Evolutionary conservation across 2,797 vertebrate species (phyloP), one percentile per base, ranked within the genome.

Genomic region (Anniella stebbinsi): DNA sequence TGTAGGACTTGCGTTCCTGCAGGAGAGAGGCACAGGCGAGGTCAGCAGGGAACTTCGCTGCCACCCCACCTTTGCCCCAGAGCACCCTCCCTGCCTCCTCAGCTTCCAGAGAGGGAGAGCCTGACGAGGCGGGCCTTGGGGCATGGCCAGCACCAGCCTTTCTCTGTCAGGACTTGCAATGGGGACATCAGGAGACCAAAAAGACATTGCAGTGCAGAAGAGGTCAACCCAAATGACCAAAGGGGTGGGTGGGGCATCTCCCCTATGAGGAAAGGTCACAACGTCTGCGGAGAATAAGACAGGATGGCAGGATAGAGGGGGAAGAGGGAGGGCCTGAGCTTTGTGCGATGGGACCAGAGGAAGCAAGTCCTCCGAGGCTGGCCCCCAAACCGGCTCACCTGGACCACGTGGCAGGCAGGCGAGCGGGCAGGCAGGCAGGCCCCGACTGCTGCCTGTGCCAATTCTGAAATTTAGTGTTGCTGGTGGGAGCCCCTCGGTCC

Each of bases 1-100:
- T 96, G 92, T 98, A 98, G 0, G 99, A 99, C 54, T 93, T 98
- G 91, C 97, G 96, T 90, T 99, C 98, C 99, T 99, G 96, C 72
- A 10, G 10, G 36, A n/a, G 57, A 38, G 54, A 11, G 57, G 17
- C 0, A 0, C 0, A 17, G 63, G 0, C 11, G 2, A 48, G 12
- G 13, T 4, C 33, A 3, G 15, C 33, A 3, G 15, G 60, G 28
- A 51, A 4, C 30, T 15, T 21, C 38, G 77, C 48, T 2, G n/a
- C 78, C 48, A 38, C 72, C 48, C 41, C 72, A 30, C 72, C 33
- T 66, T 77, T 85, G 48, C 69, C 45, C 54, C 23, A 11, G 80
- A 60, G 33, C 84, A 73, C 3, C 21, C 30, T 4, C 1, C 1
- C 0, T 10, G 0, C 13, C 11, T 5, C 2, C 54, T n/a, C 15